These are phyloP conservation scores for Microcebus jonahi DNA, from an alignment of 2,113 vertebrate species.

Conservation along the genomic window DNA sequence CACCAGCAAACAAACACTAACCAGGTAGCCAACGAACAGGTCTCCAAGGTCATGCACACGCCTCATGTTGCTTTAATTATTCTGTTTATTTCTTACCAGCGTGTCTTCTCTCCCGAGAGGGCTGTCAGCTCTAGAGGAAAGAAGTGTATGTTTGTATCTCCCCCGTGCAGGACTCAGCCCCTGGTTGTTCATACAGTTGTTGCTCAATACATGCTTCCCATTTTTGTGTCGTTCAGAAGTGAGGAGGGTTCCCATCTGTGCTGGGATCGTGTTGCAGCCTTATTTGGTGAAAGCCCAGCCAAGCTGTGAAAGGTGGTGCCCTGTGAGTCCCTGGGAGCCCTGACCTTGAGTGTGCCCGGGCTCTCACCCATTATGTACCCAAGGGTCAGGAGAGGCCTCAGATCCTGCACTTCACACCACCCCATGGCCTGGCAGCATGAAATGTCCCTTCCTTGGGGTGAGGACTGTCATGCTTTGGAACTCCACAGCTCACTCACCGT, in stretches of 20 bases:
- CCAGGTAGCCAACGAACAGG: not conserved
- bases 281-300: not conserved
- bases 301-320: not conserved
- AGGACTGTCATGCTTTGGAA: not conserved
- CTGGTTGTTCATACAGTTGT: not conserved
- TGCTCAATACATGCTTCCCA: not conserved
- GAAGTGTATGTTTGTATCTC: not conserved
- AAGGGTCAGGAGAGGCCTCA: not conserved
- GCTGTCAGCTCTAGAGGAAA: not conserved
- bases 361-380: not conserved
- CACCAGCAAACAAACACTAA: not conserved
- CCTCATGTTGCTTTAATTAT: not conserved
- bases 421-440: not conserved
- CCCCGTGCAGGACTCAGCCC: not conserved
- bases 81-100: not conserved
- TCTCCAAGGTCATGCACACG: not conserved
- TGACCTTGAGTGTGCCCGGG: not conserved
- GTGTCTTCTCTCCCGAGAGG: not conserved
- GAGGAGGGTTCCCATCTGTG: not conserved
- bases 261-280: not conserved
- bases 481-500: not conserved
- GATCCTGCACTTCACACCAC: not conserved
- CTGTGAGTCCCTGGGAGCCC: not conserved
- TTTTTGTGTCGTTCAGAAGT: not conserved
- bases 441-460: not conserved